Conservation (phyloP, 2,113 vertebrate genomes). For the Scytalopus superciliaris region DNA sequence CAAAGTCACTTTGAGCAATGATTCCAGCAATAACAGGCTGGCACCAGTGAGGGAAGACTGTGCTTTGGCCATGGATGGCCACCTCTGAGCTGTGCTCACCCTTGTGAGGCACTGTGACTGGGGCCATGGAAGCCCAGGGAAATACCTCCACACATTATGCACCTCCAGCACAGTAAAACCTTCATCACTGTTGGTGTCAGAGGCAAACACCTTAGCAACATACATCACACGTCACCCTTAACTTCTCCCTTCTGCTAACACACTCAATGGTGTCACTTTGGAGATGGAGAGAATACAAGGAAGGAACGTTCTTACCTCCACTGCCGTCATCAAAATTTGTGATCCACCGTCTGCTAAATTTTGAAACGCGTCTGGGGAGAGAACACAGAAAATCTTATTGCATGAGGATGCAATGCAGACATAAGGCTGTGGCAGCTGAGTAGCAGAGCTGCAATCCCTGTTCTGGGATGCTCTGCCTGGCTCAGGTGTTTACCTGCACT, state of each 20-base stretch:
- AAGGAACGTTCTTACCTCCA: conserved; percentile 61
- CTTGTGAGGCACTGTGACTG: rapidly evolving
- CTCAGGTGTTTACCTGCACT: neutral
- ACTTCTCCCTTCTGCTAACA: neutral
- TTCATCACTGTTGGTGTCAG: neutral
- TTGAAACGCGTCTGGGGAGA: conserved; percentile 64
- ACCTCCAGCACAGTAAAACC: neutral
- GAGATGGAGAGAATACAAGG: neutral
- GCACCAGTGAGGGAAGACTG: neutral
- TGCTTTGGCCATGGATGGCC: neutral
- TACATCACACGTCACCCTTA: neutral
- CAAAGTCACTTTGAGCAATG: neutral
- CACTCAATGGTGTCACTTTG: neutral
- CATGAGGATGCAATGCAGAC: neutral
- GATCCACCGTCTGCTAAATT: conserved; percentile 59
- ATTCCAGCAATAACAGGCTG: neutral
- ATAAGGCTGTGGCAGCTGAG: neutral
- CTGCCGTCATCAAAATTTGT: conserved; percentile 13
- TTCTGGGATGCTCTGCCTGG: neutral
- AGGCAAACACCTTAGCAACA: neutral
- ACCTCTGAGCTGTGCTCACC: neutral
- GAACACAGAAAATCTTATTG: neutral
- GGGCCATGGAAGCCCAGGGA: neutral
- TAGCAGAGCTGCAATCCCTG: neutral
- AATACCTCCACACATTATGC: neutral